These are phyloP conservation scores for Hoplodrina blanda DNA, from an alignment of 2,888 invertebrate genomes.

Conservation along the genomic window DNA sequence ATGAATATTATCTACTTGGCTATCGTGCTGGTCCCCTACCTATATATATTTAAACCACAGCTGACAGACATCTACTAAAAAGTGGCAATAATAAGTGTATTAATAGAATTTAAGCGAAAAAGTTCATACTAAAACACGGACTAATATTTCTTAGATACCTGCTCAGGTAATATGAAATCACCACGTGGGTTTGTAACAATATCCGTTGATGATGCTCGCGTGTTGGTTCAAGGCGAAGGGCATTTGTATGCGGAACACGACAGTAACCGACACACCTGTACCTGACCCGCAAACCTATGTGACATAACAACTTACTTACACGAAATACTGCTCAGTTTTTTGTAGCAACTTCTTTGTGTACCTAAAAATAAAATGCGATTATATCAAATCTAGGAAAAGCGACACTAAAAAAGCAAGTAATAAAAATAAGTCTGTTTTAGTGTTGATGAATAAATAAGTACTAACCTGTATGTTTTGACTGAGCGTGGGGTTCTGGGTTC, in stretches of 20 bases:
- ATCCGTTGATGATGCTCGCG: slow-evolving; percentile 54
- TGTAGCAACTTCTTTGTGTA: neutral
- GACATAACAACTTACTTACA: slow-evolving; percentile 57
- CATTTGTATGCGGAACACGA: slow-evolving; percentile 84
- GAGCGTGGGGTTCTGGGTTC: too few species aligned
- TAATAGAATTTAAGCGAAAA: too few species aligned
- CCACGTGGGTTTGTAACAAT: slow-evolving; percentile 58
- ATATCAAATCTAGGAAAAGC: neutral
- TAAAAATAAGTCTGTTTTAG: too few species aligned
- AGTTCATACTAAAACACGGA: neutral
- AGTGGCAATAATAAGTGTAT: neutral
- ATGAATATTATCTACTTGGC: slow-evolving; percentile 21
- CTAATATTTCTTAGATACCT: slow-evolving; percentile 20
- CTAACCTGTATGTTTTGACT: too few species aligned
- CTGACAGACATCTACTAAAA: neutral
- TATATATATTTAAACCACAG: slow-evolving; percentile 32
- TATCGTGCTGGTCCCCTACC: neutral
- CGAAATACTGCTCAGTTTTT: slow-evolving; percentile 15
- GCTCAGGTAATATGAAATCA: slow-evolving; percentile 43
- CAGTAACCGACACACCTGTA: slow-evolving; percentile 70
- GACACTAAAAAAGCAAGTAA: neutral
- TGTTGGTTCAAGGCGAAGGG: slow-evolving; percentile 78
- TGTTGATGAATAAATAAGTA: too few species aligned
- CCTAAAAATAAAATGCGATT: neutral
- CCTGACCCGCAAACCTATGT: slow-evolving; percentile 76